Evolutionary conservation across 2,888 invertebrate species (phyloP).

Genomic region (Lepidocyrtoides sp.): DNA sequence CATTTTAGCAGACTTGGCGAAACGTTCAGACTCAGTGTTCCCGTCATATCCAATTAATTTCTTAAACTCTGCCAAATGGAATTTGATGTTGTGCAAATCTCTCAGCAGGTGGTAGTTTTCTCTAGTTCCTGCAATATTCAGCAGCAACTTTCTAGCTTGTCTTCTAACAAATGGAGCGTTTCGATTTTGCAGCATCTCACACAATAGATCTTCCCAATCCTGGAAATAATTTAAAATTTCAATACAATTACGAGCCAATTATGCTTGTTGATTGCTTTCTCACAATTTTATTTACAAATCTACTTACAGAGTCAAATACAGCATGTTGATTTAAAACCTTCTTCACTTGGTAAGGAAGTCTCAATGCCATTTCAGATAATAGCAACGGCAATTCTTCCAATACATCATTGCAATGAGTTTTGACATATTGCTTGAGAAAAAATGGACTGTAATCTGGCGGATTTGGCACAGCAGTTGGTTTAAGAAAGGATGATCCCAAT

Average conservation of each 20-base stretch:
- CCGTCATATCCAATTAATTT: slow-evolving; percentile 83
- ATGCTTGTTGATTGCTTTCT: no score
- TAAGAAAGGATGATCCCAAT: slow-evolving; percentile 76
- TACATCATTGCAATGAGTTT: slow-evolving; percentile 96
- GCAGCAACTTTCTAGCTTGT: slow-evolving; percentile 95
- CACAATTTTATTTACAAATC: background rate
- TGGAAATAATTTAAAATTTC: slow-evolving; percentile 77
- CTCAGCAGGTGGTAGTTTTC: slow-evolving; percentile 97
- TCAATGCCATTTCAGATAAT: slow-evolving; percentile 97
- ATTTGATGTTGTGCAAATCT: slow-evolving; percentile 97
- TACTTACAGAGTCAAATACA: slow-evolving; percentile 82
- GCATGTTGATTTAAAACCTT: slow-evolving; percentile 88
- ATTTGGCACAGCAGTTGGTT: slow-evolving; percentile 81
- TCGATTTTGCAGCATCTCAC: slow-evolving; percentile 98
- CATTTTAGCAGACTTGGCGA: slow-evolving; percentile 82
- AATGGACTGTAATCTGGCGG: slow-evolving; percentile 98
- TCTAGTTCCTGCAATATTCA: slow-evolving; percentile 97
- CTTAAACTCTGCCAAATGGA: slow-evolving; percentile 90
- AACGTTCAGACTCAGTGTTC: slow-evolving; percentile 79
- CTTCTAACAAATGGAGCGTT: slow-evolving; percentile 95
- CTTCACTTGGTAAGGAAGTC: slow-evolving; percentile 97
- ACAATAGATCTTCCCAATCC: slow-evolving; percentile 93
- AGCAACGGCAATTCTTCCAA: slow-evolving; percentile 97
- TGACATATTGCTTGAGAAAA: slow-evolving; percentile 96
- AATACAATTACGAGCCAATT: no score